phyloP scores from a whole-genome alignment of 2,888 invertebrate species.

The Lasioglossum oenotherae region DNA sequence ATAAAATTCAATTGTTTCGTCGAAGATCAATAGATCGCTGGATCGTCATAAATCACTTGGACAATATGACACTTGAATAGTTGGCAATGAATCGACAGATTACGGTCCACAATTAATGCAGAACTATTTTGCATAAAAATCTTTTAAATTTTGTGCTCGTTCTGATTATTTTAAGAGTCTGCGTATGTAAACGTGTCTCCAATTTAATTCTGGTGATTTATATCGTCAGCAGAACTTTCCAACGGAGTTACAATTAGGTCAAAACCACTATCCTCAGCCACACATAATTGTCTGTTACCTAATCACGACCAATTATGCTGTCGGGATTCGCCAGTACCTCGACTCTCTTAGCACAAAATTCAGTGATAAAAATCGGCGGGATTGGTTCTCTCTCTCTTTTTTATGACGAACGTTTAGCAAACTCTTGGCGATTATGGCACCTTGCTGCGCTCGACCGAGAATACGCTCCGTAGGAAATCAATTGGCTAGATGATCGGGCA shows the following conservation, averaged over 20 bases:
- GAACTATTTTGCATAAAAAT: not conserved
- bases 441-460: not conserved
- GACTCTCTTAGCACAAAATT: not conserved
- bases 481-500: conserved; percentile 57
- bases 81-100: too few relatives aligned
- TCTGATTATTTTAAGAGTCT: not conserved
- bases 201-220: too few relatives aligned
- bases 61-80: too few relatives aligned
- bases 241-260: not conserved
- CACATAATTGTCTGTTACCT: conserved; percentile 1
- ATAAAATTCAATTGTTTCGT: not conserved
- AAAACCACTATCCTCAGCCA: not conserved
- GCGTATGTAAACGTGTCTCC: too few relatives aligned
- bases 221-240: not conserved
- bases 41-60: not conserved
- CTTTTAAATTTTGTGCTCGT: not conserved
- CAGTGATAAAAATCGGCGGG: not conserved
- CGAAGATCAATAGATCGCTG: not conserved
- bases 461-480: conserved; percentile 43
- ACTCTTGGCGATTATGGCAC: not conserved
- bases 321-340: not conserved
- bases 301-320: not conserved
- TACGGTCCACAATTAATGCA: not conserved
- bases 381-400: not conserved
- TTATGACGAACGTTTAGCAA: conserved; percentile 18